Percentiles rank a stretch among this genome's conserved stretches.
Evolutionary conservation across 2,888 invertebrate genomes (phyloP).

Genomic region (Pyrgus malvae): DNA sequence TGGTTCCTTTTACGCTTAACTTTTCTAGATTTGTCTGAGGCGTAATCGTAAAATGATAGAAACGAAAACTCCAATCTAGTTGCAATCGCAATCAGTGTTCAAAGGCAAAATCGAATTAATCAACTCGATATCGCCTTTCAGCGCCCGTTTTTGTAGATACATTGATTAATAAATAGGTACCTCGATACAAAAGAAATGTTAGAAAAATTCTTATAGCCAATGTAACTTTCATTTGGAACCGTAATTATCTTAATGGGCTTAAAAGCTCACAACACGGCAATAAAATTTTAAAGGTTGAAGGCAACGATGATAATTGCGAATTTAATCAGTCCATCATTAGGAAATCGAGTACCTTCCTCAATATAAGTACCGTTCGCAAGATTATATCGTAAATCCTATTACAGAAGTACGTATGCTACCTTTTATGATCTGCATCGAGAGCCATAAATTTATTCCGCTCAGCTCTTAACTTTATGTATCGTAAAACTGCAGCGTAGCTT

Average conservation of each 20-base stretch:
- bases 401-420: constrained; percentile 37
- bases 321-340: neutral
- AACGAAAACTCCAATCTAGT: constrained; percentile 53
- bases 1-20: constrained; percentile 13
- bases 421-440: constrained; percentile 44
- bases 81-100: constrained; percentile 66
- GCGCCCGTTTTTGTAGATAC: constrained; percentile 52
- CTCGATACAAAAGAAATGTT: constrained; percentile 30
- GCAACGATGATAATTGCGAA: constrained; percentile 2
- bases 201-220: constrained; percentile 33
- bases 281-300: constrained; percentile 25
- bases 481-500: constrained; percentile 52
- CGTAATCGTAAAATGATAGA: constrained; percentile 29
- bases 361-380: neutral
- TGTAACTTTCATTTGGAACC: constrained; percentile 20
- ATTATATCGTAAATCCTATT: constrained; percentile 33
- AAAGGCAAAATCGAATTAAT: constrained; percentile 70
- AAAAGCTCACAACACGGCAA: constrained; percentile 19
- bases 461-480: constrained; percentile 56
- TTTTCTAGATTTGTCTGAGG: constrained; percentile 23
- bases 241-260: constrained; percentile 15
- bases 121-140: constrained; percentile 65
- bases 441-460: constrained; percentile 47
- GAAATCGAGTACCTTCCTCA: constrained; percentile 7
- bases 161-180: constrained; percentile 57